Conservation (phyloP, 2,113 vertebrate genomes). For the Campylomormyrus numenius region DNA sequence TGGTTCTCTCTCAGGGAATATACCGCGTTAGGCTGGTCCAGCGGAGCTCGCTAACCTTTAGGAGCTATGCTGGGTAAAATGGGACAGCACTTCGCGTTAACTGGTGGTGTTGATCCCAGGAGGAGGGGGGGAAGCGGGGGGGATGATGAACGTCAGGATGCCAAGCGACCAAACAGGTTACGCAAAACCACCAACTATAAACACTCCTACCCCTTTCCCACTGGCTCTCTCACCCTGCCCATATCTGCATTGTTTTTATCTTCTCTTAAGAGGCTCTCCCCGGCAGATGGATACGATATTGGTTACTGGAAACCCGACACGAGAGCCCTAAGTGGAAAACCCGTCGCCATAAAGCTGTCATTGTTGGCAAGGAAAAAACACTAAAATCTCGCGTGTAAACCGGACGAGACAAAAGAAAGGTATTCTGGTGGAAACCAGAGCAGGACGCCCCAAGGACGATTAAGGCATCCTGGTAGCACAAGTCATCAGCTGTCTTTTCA, state of each 20-base stretch:
- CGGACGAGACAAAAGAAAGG: neutral
- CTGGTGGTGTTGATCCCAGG: conserved; percentile 19
- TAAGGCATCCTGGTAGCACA: neutral
- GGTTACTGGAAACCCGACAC: neutral
- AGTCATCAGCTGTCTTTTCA: neutral
- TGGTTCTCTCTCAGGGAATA: neutral
- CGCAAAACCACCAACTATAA: neutral
- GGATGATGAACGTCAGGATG: neutral
- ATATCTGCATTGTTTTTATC: neutral
- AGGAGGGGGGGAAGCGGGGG: too few relatives aligned
- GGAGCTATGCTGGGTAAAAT: conserved; percentile 35
- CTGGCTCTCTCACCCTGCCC: neutral
- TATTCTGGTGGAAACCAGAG: neutral
- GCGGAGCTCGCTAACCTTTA: conserved; percentile 32
- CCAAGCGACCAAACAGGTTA: neutral
- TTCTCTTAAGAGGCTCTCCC: too few relatives aligned
- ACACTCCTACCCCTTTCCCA: neutral
- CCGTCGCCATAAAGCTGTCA: neutral
- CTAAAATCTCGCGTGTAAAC: neutral
- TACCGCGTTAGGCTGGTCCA: neutral
- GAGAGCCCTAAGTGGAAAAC: neutral
- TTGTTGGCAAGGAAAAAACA: neutral
- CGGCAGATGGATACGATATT: neutral
- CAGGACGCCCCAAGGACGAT: neutral
- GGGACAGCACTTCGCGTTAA: conserved; percentile 47